Evolutionary conservation across 2,797 vertebrate genomes (phyloP), one percentile per base, ranked within the genome.

Genomic region (Silurus lanzhouensis): DNA sequence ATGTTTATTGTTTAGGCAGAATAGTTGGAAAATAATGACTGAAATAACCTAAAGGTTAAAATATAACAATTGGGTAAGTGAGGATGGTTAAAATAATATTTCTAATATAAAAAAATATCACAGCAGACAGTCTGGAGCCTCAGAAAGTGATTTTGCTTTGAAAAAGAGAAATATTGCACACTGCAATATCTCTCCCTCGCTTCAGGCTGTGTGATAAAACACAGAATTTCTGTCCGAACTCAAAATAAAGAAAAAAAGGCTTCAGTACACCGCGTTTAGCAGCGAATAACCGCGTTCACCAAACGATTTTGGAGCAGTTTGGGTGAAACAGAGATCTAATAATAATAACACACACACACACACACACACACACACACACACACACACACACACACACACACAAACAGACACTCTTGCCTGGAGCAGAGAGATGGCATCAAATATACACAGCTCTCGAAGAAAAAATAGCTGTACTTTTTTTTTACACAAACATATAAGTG

Each of bases 131-230:
- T 27, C 19, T 2, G 8, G n/a, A 52, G 31, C 19, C 58, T 1
- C 38, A 6, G 38, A 71, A 63, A 75, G 82, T 52, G 70, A 48
- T 74, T 83, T 74, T 12, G 82, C 38, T 74, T 61, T 38, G 0
- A 12, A 61, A 74, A 2, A 15, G 48, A 55, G 67, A 10, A 55
- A 83, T 75, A 83, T 83, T 83, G 71, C 82, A 82, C 48, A n/a
- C 80, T 80, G 88, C 85, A 91, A 91, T 91, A 91, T 87, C 84
- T 88, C 85, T 85, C 85, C 85, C 80, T 60, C 0, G 87, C 89
- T 91, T 38, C 76, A 80, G 90, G 89, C 89, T 84, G 83, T 84
- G 84, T 81, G 72, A 81, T 81, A 83, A 83, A 67, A 81, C 79
- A 83, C 84, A 61, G 27, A 3, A 2, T 57, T 57, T 57, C 66